Base-by-base conservation (phyloP, 2,797 vertebrate genomes). In the Xyrichtys novacula region DNA sequence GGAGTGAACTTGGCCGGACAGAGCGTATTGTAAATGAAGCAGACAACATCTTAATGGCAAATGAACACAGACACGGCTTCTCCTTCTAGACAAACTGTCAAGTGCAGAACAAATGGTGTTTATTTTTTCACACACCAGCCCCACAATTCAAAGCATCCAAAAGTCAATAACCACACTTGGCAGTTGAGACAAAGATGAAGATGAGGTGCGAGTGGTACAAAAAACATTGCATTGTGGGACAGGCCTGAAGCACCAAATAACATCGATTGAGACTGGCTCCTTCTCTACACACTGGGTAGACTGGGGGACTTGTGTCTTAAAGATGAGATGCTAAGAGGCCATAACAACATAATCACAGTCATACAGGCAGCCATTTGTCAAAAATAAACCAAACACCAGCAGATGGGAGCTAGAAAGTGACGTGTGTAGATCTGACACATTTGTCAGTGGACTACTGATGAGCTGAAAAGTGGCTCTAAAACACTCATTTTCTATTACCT, bases 101-200 rank as follows among this genome's bases (percentile, higher is more conserved):
- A 65, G 71, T 42, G 42, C 66, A 68, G 74, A 87, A 85, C 63
- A 83, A 86, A 90, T 80, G 40, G 72, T 68, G 64, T 49, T 68
- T 78, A 48, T 80, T 67, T 70, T 78, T 70, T 69, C 54, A 23
- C 46, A 65, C 49, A 52, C 54, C 64, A 76, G 72, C 50, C 64
- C 26, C 76, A 74, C 77, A 88, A 81, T 84, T 82, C 78, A 88
- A 84, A 84, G 75, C 68, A 53, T 76, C 69, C 52, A 83, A 87
- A 89, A 88, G 88, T 89, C 87, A 85, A 91, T 90, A 89, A 70
- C 71, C 68, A 54, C 81, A 77, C 78, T 74, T 80, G 76, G 79
- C 83, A 87, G 63, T 72, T 76, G 67, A 84, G 81, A 85, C 77
- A 78, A 80, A 89, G 81, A 90, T 84, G 74, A 90, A 88, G 78